Evolutionary conservation across 2,888 invertebrate species (phyloP), one percentile per base, ranked within the genome.

Genomic region (Drosophila infuscata): DNA sequence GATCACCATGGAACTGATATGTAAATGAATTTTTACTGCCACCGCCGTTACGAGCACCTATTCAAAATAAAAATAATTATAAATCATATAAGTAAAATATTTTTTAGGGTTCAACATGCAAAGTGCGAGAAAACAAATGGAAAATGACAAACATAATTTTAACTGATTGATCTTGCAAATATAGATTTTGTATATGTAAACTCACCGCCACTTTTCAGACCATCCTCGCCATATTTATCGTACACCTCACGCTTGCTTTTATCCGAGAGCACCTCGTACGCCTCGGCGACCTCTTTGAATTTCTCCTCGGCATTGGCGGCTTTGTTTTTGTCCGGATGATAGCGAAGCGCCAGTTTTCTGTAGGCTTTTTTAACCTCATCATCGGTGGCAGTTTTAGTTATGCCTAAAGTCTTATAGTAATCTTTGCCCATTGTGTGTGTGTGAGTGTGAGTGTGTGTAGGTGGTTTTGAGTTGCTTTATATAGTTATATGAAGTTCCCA

Each of bases 321-420:
- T 94, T 99, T 99, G 93, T 99, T 99, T 94, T 99, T 99, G 93
- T 99, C 99, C 33, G 99, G 99, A 94, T 99, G 99, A 94, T 98
- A 99, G 93, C 99, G 99, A 70, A 99, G 94, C 25, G 99, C 99
- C 93, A 99, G 94, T 94, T 99, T 98, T 87, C 98, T 95, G 93
- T 99, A 99, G 6, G 99, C 98, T 92, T 99, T 99, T 93, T 99
- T 99, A 91, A 99, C 98, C 93, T 99, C 99, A 91, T 99, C 99
- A 84, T 99, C 99, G 71, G 96, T 95, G 59, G 99, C 98, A 89
- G 96, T 96, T 94, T 96, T 97, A 64, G 95, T 88, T 81, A 99
- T 94, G 77, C 98, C 99, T 83, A 99, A 94, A 89, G 96, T 97
- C 94, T 97, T 97, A 94, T 99, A 99, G 93, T 98, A 99, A 94